Conservation (phyloP, 2,113 vertebrate species). For the Illadopsis cleaveri region DNA sequence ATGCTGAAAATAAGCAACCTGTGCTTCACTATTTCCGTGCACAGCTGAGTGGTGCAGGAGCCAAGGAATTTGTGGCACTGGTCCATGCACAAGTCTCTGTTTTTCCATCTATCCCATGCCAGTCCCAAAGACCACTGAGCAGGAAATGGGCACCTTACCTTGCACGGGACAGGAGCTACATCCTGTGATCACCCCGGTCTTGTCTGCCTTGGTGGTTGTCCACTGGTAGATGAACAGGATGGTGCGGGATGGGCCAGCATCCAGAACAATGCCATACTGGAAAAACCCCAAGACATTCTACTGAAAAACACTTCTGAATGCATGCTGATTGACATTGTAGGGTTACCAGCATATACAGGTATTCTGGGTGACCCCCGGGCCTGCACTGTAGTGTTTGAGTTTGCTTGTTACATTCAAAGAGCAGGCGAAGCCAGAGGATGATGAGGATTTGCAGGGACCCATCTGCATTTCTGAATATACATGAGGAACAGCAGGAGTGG, state of each 20-base stretch:
- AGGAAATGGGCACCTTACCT: neutral
- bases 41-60: neutral
- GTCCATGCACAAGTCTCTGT: neutral
- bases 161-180: slow-evolving; percentile 10
- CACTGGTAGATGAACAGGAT: slow-evolving; percentile 54
- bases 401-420: neutral
- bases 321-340: neutral
- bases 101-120: neutral
- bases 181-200: slow-evolving; percentile 40
- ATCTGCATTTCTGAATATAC: slow-evolving; percentile 10
- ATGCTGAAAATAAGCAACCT: neutral
- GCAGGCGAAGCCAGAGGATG: neutral
- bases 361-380: neutral
- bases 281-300: neutral
- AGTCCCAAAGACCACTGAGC: neutral
- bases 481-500: neutral
- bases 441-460: neutral
- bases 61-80: neutral
- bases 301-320: neutral
- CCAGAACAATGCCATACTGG: slow-evolving; percentile 51
- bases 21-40: neutral
- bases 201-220: neutral
- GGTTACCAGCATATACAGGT: fast-evolving
- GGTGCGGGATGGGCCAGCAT: slow-evolving; percentile 1
- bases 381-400: neutral